phyloP scores from a whole-genome alignment of 2,797 vertebrate genomes.

The Pseudochromis fuscus region DNA sequence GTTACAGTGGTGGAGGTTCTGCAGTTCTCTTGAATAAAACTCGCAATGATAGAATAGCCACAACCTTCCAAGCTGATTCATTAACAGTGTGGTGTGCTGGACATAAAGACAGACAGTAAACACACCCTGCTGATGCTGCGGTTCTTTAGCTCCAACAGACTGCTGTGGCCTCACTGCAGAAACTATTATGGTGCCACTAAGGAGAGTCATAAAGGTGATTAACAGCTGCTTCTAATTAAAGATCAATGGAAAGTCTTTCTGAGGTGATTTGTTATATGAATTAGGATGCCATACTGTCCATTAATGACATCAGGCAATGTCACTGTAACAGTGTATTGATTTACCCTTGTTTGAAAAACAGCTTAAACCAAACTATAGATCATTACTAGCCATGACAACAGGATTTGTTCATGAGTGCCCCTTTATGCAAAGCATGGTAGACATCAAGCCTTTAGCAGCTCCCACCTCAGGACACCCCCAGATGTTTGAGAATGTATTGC shows the following conservation, averaged over 20 bases:
- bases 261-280: conserved; percentile 88
- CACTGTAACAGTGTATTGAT: conserved; percentile 71
- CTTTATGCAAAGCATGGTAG: conserved; percentile 37
- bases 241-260: conserved; percentile 86
- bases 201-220: conserved; percentile 80
- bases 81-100: conserved; percentile 36
- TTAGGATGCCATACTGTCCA: conserved; percentile 80
- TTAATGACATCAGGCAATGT: conserved; percentile 76
- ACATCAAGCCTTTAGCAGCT: conserved; percentile 25
- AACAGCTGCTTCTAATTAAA: conserved; percentile 87
- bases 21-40: conserved; percentile 28
- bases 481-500: conserved; percentile 31
- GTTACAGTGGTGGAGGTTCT: conserved; percentile 4
- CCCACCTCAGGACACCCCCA: not conserved
- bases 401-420: conserved; percentile 52
- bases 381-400: conserved; percentile 19
- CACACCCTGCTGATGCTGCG: conserved; percentile 65
- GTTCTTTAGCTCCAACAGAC: conserved; percentile 53
- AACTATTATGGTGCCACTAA: conserved; percentile 72
- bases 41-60: conserved; percentile 33
- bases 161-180: conserved; percentile 58
- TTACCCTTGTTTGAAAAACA: conserved; percentile 42
- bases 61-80: conserved; percentile 35
- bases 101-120: conserved; percentile 58
- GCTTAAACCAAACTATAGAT: conserved; percentile 47